A percentile compares a stretch with the other conserved stretches of the same genome.
phyloP scores from a whole-genome alignment of 2,888 invertebrate genomes.

The Chaetogeoica ovagalla region DNA sequence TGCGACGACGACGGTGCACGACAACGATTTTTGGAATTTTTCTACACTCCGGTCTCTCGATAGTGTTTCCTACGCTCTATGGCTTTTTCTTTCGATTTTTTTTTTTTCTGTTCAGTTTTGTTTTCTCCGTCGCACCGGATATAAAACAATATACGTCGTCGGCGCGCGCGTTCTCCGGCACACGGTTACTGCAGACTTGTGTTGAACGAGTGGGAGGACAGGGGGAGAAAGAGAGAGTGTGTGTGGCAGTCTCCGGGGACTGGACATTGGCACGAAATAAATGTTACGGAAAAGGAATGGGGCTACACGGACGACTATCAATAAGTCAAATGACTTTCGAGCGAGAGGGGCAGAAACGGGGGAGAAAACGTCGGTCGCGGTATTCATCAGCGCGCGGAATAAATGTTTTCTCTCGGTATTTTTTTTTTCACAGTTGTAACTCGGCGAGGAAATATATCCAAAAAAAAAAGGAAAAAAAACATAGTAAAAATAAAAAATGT shows the following conservation, averaged over 20 bases:
- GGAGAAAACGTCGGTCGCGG: slow-evolving; percentile 30
- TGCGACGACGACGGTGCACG: neutral
- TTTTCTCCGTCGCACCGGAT: slow-evolving; percentile 7
- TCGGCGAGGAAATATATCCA: neutral
- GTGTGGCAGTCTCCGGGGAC: slow-evolving; percentile 30
- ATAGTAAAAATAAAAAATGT: neutral
- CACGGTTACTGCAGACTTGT: no score
- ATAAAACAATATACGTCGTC: slow-evolving; percentile 34
- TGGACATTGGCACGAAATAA: slow-evolving; percentile 48
- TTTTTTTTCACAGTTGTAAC: neutral
- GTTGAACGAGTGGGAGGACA: neutral
- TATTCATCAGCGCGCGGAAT: slow-evolving; percentile 39
- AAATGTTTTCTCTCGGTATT: slow-evolving; percentile 22
- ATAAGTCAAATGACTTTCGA: slow-evolving; percentile 50
- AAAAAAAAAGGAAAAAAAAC: neutral
- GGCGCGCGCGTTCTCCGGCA: no score
- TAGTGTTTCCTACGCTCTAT: neutral
- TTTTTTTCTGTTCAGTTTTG: no score
- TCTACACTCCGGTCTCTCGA: neutral
- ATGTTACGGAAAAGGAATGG: slow-evolving; percentile 47
- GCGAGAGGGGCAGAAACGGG: neutral
- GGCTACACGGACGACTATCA: slow-evolving; percentile 48
- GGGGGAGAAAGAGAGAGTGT: neutral
- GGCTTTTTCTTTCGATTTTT: neutral
- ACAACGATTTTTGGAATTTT: slow-evolving; percentile 43